Evolutionary conservation across 2,888 invertebrate genomes (phyloP).

Genomic region (Spilarctia lutea): DNA sequence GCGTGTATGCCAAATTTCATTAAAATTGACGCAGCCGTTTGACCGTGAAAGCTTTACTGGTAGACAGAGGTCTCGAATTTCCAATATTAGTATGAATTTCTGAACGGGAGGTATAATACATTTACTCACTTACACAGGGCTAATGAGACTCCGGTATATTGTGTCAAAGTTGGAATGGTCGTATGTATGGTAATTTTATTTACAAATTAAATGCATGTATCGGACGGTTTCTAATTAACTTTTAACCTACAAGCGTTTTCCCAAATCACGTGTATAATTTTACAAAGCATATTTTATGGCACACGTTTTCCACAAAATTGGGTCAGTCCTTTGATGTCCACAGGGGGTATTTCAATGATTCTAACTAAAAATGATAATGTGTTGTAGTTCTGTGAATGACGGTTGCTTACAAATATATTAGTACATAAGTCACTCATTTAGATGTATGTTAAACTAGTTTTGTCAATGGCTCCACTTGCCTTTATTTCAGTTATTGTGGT

Average conservation of each 20-base stretch:
- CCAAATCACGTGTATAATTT: constrained; percentile 19
- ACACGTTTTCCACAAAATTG: constrained; percentile 17
- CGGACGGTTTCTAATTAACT: constrained; percentile 44
- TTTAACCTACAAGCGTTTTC: constrained; percentile 28
- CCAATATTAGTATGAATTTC: too few relatives aligned
- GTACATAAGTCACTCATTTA: too few relatives aligned
- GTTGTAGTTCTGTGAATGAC: background rate
- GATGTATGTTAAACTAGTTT: background rate
- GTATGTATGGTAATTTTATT: constrained; percentile 28
- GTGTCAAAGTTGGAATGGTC: constrained; percentile 16
- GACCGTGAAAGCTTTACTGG: too few relatives aligned
- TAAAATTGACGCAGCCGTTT: too few relatives aligned
- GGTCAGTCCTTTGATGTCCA: background rate
- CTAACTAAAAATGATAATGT: too few relatives aligned
- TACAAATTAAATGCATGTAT: constrained; percentile 35
- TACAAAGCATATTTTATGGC: constrained; percentile 23
- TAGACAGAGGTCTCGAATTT: too few relatives aligned
- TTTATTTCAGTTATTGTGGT: too few relatives aligned
- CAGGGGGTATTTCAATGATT: too few relatives aligned
- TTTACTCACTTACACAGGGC: background rate
- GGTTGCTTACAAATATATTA: too few relatives aligned
- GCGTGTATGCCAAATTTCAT: too few relatives aligned
- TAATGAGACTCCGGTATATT: background rate
- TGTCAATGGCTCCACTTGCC: too few relatives aligned
- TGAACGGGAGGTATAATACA: background rate